These are phyloP conservation scores for Chanos chanos DNA, from an alignment of 2,797 vertebrate genomes.

Conservation along the genomic window DNA sequence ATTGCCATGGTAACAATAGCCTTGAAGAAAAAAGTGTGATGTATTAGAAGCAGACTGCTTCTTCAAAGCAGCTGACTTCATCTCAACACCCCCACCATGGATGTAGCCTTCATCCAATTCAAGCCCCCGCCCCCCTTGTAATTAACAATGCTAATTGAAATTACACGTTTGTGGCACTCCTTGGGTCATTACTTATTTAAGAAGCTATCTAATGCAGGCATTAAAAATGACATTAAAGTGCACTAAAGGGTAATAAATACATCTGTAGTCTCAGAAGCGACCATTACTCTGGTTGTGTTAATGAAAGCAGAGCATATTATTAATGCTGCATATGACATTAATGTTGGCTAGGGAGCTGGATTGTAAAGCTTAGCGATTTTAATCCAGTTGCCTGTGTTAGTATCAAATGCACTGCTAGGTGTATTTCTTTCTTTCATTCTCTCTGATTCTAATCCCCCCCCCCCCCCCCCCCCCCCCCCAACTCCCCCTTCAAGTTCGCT, in stretches of 20 bases:
- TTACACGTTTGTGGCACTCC: conserved; percentile 63
- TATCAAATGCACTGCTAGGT: too few species aligned
- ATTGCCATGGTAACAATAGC: conserved; percentile 56
- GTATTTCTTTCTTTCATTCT: not conserved
- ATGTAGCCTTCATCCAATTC: too few species aligned
- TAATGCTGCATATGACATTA: conserved; percentile 7
- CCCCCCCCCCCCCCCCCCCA: too few species aligned
- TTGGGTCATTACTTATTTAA: conserved; percentile 54
- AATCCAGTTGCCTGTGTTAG: conserved; percentile 6
- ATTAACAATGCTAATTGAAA: too few species aligned
- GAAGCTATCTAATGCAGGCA: conserved; percentile 39
- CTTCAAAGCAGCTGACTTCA: too few species aligned
- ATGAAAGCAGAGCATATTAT: not conserved
- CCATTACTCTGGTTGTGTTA: not conserved
- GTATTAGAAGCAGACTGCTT: too few species aligned
- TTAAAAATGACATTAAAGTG: conserved; percentile 55
- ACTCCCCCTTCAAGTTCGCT: too few species aligned
- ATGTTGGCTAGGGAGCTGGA: conserved; percentile 5
- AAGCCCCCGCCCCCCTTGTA: too few species aligned
- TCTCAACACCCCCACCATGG: too few species aligned
- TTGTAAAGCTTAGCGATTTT: not conserved
- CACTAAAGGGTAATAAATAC: conserved; percentile 25
- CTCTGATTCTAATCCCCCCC: too few species aligned
- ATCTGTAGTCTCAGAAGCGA: not conserved
- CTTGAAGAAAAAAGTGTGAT: too few species aligned